Evolutionary conservation across 1,140 invertebrate species (phyloP), one percentile per base, ranked within the genome.

Genomic region (Anastatus disparis): DNA sequence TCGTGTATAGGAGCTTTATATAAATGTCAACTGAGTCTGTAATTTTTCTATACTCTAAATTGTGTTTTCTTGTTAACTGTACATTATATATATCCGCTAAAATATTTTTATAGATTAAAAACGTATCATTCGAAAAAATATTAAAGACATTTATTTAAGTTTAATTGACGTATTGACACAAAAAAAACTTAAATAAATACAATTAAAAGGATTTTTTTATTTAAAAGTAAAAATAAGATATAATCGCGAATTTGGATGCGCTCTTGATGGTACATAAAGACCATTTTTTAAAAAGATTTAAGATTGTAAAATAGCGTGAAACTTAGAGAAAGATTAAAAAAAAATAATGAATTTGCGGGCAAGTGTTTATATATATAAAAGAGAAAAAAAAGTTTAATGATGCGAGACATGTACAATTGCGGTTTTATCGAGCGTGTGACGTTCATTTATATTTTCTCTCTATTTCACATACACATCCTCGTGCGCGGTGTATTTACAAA

Each of bases 91-190:
- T 62, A 6, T 53, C 29, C 26, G 29, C 53, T 13, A 40, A 53
- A 48, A 31, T 17, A 46, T 27, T 58, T 52, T 48, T n/a, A n/a
- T n/a, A n/a, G 38, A 52, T 70, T 56, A 38, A 58, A 70, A 62
- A 56, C 63, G 27, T 52, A 73, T 73, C 42, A 73, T 77, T 75
- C 72, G 70, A 79, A 61, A 59, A 74, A 69, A 77, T 80, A 79
- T 79, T 79, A 82, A 82, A 82, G 81, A 82, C 73, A 72, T 81
- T 72, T 81, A 75, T 79, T 80, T 80, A 77, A n/a, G n/a, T n/a
- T 77, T n/a, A n/a, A n/a, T n/a, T 77, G 48, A 80, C 80, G 80
- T 81, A 81, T 79, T 81, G 80, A 80, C 56, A 64, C 72, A 76
- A 61, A 50, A 64, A 61, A 73, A n/a, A 75, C 77, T 64, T 40